These are phyloP conservation scores for Abramis brama DNA, from an alignment of 2,113 vertebrate species.

Conservation along the genomic window DNA sequence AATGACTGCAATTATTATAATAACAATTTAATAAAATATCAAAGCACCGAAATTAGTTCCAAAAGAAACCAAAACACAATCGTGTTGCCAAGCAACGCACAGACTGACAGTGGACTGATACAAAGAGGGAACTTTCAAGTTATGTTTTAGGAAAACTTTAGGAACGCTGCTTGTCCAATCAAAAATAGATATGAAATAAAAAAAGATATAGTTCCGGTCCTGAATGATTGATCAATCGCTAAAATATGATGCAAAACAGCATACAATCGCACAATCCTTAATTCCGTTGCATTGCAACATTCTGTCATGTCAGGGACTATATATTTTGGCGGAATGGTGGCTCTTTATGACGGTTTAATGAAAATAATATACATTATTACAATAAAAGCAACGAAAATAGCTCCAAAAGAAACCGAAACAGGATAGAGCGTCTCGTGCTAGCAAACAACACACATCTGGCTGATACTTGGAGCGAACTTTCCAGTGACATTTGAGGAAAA, in stretches of 20 bases:
- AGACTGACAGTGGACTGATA: not conserved
- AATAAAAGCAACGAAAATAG: not conserved
- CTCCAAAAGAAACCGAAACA: not conserved
- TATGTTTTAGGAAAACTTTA: not conserved
- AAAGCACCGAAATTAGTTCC: not conserved
- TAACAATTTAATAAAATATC: not conserved
- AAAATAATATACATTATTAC: not conserved
- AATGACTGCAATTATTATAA: not conserved
- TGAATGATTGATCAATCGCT: not conserved
- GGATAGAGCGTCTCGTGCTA: not conserved
- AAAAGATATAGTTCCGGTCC: not conserved
- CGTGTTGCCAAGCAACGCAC: not conserved
- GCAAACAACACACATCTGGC: not conserved
- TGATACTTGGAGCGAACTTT: not conserved
- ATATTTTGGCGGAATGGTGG: not conserved
- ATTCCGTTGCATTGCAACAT: not conserved
- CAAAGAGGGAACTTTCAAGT: not conserved
- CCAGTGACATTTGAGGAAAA: not conserved
- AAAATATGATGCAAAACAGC: not conserved
- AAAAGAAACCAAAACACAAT: conserved; percentile 8
- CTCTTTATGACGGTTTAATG: not conserved
- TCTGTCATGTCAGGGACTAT: not conserved
- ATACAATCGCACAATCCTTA: not conserved
- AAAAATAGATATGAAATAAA: not conserved
- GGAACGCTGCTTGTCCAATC: not conserved